phyloP scores from a whole-genome alignment of 2,113 vertebrate genomes.

The Nanorana parkeri region DNA sequence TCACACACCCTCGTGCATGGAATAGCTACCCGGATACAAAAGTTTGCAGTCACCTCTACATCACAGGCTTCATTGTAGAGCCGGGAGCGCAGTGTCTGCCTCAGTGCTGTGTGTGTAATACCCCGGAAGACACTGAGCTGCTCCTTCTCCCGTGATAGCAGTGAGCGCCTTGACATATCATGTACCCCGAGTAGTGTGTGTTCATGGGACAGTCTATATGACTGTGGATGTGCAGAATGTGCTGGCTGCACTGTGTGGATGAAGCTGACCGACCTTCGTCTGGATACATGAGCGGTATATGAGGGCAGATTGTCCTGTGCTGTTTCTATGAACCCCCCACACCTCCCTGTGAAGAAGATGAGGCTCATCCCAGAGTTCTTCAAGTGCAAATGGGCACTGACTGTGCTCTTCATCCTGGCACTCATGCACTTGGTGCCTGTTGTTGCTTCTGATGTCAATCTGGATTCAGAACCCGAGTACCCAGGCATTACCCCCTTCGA shows the following conservation, averaged over 20 bases:
- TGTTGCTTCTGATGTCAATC: neutral
- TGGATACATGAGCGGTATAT: neutral
- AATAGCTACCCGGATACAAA: neutral
- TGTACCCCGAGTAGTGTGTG: too few relatives aligned
- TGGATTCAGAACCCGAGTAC: neutral
- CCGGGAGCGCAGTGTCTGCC: neutral
- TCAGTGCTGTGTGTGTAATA: neutral
- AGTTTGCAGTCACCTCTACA: neutral
- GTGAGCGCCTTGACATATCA: too few relatives aligned
- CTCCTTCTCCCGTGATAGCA: too few relatives aligned
- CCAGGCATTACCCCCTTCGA: neutral
- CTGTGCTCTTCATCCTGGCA: slow-evolving; percentile 2
- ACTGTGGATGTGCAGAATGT: neutral
- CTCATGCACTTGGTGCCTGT: slow-evolving; percentile 5
- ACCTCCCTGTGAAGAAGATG: neutral
- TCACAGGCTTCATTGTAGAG: neutral
- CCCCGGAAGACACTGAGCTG: neutral
- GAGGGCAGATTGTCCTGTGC: neutral
- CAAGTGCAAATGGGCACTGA: neutral
- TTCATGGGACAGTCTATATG: neutral
- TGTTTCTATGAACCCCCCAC: neutral
- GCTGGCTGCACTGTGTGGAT: neutral
- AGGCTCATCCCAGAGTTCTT: neutral
- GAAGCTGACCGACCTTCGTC: too few relatives aligned
- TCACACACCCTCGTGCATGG: neutral